These are phyloP conservation scores for Apodemus sylvaticus DNA, from an alignment of 2,113 vertebrate genomes.

Conservation along the genomic window DNA sequence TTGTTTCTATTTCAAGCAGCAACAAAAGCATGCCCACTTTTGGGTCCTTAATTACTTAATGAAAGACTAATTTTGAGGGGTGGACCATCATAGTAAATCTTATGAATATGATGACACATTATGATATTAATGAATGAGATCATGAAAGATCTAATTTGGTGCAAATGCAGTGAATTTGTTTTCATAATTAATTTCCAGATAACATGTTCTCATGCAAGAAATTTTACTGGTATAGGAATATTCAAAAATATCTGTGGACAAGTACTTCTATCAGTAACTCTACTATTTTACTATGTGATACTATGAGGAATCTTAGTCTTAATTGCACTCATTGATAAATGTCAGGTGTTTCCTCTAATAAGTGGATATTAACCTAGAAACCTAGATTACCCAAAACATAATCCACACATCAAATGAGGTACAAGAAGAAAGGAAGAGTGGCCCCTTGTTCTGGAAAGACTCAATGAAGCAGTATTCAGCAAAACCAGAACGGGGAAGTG, in stretches of 20 bases:
- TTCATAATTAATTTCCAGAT: constrained; percentile 63
- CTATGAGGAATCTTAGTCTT: neutral
- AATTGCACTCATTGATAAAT: neutral
- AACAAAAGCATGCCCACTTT: neutral
- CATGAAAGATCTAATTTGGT: constrained; percentile 6
- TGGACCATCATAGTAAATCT: constrained; percentile 6
- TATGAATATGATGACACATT: constrained; percentile 45
- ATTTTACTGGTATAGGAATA: neutral
- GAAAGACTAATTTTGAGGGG: neutral
- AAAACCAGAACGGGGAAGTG: too few species aligned
- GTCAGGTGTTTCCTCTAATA: neutral
- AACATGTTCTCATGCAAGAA: neutral
- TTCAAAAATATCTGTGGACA: neutral
- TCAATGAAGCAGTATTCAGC: too few species aligned
- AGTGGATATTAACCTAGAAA: too few species aligned
- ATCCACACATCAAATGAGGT: too few species aligned
- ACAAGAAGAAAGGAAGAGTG: too few species aligned
- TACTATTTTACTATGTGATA: neutral
- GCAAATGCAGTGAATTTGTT: constrained; percentile 43
- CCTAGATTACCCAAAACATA: too few species aligned
- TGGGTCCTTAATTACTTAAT: constrained; percentile 29
- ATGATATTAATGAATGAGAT: constrained; percentile 52
- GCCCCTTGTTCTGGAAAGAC: too few species aligned
- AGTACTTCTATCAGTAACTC: neutral
- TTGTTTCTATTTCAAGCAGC: neutral